Conservation (phyloP, 2,113 vertebrate species). For the Myocastor coypus region DNA sequence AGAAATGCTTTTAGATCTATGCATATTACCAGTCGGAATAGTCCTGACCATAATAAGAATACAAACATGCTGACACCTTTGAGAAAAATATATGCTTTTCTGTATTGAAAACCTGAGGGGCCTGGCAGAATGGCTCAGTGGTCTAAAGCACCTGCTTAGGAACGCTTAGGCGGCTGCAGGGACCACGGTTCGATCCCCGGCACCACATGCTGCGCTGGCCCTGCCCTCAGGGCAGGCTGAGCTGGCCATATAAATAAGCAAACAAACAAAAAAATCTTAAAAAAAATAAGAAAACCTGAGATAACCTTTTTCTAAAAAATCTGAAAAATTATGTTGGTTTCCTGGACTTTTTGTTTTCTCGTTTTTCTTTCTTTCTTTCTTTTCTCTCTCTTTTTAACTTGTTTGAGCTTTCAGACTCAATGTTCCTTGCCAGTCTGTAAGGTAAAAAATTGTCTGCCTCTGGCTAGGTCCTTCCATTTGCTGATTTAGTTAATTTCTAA, state of each 20-base stretch:
- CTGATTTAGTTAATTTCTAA: neutral
- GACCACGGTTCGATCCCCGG: too few relatives aligned
- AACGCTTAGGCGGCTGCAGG: too few relatives aligned
- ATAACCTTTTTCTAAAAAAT: neutral
- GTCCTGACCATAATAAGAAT: neutral
- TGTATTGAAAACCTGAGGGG: neutral
- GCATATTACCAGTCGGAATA: neutral
- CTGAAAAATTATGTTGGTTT: slow-evolving; percentile 21
- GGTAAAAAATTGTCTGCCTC: neutral
- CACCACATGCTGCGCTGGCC: too few relatives aligned
- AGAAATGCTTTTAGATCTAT: neutral
- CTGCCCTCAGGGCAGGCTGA: too few relatives aligned
- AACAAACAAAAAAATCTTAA: too few relatives aligned
- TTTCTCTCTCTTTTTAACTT: neutral
- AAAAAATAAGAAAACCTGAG: too few relatives aligned
- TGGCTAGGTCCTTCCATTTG: neutral
- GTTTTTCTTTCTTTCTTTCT: neutral
- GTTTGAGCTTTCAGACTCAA: neutral
- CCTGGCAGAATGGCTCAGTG: too few relatives aligned
- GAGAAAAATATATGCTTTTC: neutral
- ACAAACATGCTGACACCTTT: neutral
- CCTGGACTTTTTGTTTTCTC: neutral
- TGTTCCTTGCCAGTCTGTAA: neutral
- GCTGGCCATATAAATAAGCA: too few relatives aligned
- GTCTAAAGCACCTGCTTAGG: too few relatives aligned